phyloP scores from a whole-genome alignment of 1,140 invertebrate genomes.

The Tetraneura akinire region DNA sequence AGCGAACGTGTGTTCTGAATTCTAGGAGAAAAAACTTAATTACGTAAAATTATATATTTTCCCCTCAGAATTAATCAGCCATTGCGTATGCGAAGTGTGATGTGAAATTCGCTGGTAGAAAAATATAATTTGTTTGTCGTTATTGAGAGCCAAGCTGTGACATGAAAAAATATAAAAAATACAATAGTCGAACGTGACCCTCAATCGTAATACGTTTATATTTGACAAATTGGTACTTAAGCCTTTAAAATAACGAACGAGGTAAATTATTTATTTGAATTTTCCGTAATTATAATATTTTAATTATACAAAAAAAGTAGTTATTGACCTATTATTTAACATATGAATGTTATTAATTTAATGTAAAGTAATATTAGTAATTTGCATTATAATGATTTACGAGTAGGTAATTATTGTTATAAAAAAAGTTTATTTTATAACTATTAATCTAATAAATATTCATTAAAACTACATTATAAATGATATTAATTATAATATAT shows the following conservation, averaged over 20 bases:
- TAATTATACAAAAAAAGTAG: too few species aligned
- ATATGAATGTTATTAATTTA: too few species aligned
- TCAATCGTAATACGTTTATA: constrained; percentile 4
- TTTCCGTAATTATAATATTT: too few species aligned
- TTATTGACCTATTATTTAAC: too few species aligned
- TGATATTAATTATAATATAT: too few species aligned
- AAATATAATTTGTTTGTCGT: constrained; percentile 47
- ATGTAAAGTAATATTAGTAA: too few species aligned
- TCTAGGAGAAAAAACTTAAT: constrained; percentile 45
- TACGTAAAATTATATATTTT: constrained; percentile 43
- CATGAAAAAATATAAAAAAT: constrained; percentile 15
- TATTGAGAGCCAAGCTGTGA: constrained; percentile 35
- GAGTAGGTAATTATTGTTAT: too few species aligned
- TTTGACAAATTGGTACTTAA: constrained; percentile 30
- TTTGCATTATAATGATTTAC: too few species aligned
- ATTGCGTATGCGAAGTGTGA: constrained; percentile 47
- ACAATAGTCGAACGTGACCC: constrained; percentile 42
- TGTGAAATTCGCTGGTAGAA: constrained; percentile 25
- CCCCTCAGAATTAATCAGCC: constrained; percentile 42
- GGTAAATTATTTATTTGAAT: background rate
- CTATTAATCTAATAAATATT: too few species aligned
- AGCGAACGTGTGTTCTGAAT: constrained; percentile 35
- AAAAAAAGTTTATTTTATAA: too few species aligned
- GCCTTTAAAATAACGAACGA: background rate
- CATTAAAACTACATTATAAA: too few species aligned